Evolutionary conservation across 2,113 vertebrate genomes (phyloP).

Genomic region (Stegastes partitus): DNA sequence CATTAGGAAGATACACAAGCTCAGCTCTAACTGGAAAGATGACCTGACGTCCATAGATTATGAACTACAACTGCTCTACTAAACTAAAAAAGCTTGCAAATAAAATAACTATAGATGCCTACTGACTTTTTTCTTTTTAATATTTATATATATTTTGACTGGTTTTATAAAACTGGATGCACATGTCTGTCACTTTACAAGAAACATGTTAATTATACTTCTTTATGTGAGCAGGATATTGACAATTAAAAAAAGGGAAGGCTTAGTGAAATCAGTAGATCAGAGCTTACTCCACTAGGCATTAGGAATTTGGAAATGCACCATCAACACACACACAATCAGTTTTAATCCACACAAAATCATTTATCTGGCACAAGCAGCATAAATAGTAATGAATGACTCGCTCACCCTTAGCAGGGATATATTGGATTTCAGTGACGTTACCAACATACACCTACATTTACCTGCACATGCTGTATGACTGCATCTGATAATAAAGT

Average conservation of each 20-base stretch:
- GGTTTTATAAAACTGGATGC: not conserved
- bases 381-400: not conserved
- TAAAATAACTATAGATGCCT: not conserved
- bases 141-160: no score
- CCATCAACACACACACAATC: not conserved
- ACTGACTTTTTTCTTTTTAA: not conserved
- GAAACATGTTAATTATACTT: not conserved
- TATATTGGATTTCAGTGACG: not conserved
- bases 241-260: no score
- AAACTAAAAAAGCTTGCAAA: not conserved
- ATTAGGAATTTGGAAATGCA: not conserved
- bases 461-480: conserved; percentile 17
- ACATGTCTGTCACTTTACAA: not conserved
- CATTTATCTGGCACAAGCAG: not conserved
- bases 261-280: not conserved
- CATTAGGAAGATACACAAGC: not conserved
- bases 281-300: not conserved
- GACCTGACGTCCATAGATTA: not conserved
- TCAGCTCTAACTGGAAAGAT: not conserved
- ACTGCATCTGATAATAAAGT: conserved; percentile 41
- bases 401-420: not conserved
- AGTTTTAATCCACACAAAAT: not conserved
- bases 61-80: not conserved
- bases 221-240: no score
- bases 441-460: conserved; percentile 30